phyloP scores from a whole-genome alignment of 2,797 vertebrate species.

The Anisognathus igniventris region DNA sequence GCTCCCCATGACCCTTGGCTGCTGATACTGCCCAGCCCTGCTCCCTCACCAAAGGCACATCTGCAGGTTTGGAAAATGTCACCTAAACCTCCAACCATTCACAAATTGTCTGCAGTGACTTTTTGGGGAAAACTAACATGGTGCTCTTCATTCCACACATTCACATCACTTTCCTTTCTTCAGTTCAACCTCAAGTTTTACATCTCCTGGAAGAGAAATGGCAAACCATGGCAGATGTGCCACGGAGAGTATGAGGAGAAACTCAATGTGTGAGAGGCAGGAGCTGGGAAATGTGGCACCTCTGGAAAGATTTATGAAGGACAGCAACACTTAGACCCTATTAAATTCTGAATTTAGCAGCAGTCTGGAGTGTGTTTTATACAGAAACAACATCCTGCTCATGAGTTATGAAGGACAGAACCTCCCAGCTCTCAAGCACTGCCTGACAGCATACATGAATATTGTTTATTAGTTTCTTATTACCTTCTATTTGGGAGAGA shows the following conservation, averaged over 20 bases:
- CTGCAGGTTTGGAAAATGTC: not conserved
- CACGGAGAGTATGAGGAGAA: not conserved
- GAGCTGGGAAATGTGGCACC: not conserved
- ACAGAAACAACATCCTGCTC: conserved; percentile 14
- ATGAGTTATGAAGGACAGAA: conserved; percentile 61
- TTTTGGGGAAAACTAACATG: not conserved
- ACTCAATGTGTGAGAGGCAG: not conserved
- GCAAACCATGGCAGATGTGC: not conserved
- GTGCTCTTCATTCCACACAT: not conserved
- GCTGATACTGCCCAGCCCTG: not conserved
- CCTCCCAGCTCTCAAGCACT: conserved; percentile 18
- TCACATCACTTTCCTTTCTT: not conserved
- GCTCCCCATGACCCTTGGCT: not conserved
- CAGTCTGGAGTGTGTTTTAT: conserved; percentile 30
- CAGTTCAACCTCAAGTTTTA: not conserved
- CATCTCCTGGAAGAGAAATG: not conserved
- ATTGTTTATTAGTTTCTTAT: conserved; percentile 58
- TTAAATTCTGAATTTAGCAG: conserved; percentile 52
- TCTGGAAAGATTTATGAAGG: conserved; percentile 45
- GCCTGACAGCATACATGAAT: conserved; percentile 48
- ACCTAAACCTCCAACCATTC: not conserved
- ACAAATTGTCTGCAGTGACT: not conserved
- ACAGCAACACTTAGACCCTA: conserved; percentile 36
- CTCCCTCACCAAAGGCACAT: not conserved
- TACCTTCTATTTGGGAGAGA: conserved; percentile 33